A percentile compares a stretch with the other conserved stretches of the same genome.
These are phyloP conservation scores for Emydocephalus ijimae DNA, from an alignment of 2,113 vertebrate genomes.

Conservation along the genomic window DNA sequence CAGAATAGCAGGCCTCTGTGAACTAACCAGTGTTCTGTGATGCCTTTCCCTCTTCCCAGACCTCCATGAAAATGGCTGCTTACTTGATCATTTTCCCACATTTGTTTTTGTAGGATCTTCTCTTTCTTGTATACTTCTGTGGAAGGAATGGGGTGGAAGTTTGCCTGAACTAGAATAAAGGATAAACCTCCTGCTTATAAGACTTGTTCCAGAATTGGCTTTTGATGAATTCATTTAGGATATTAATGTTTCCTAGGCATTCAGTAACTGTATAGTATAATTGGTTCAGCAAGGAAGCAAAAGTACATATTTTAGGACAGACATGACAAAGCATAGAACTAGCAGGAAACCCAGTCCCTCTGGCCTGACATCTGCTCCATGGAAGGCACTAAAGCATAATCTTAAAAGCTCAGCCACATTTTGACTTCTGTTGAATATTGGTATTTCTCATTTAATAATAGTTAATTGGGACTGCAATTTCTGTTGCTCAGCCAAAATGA, in stretches of 20 bases:
- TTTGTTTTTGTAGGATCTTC: neutral
- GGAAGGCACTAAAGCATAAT: neutral
- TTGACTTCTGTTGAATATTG: neutral
- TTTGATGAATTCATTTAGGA: neutral
- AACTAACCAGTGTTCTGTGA: no score
- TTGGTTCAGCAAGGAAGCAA: neutral
- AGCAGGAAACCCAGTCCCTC: neutral
- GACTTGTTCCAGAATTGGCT: neutral
- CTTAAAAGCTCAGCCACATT: neutral
- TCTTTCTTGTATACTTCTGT: neutral
- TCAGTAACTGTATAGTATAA: neutral
- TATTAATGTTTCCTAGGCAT: neutral
- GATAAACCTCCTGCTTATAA: neutral
- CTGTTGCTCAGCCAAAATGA: neutral
- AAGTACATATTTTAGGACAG: neutral
- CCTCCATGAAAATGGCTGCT: no score
- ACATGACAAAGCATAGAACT: no score
- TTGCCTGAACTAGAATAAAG: neutral
- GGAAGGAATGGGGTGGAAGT: no score
- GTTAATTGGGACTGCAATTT: neutral
- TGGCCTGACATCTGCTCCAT: neutral
- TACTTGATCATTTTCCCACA: neutral
- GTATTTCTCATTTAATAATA: neutral
- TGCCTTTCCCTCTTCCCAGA: neutral
- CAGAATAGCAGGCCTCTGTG: neutral